phyloP scores from a whole-genome alignment of 2,797 vertebrate genomes.

The Xyrichtys novacula region DNA sequence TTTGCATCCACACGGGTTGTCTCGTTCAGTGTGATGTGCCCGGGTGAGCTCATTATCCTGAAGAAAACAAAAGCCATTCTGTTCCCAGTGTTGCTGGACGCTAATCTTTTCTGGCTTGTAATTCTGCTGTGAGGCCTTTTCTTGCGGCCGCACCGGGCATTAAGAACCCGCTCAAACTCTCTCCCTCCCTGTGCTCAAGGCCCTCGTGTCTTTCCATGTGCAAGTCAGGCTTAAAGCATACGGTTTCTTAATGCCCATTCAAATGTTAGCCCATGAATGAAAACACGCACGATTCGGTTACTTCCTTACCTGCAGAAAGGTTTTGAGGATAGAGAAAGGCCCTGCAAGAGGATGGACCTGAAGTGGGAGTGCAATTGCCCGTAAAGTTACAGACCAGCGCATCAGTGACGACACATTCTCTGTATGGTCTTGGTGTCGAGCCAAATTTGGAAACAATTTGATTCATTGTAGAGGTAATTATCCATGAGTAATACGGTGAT shows the following conservation, averaged over 20 bases:
- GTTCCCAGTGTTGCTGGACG: slow-evolving; percentile 79
- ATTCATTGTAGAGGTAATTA: slow-evolving; percentile 44
- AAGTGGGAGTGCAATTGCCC: slow-evolving; percentile 4
- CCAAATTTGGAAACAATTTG: slow-evolving; percentile 58
- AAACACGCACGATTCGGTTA: slow-evolving; percentile 15
- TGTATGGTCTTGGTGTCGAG: slow-evolving; percentile 37
- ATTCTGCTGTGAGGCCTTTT: slow-evolving; percentile 76
- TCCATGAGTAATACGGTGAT: slow-evolving; percentile 28
- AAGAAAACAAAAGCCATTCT: slow-evolving; percentile 86
- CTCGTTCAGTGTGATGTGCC: slow-evolving; percentile 68
- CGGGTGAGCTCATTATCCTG: slow-evolving; percentile 81
- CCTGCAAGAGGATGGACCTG: slow-evolving; percentile 1
- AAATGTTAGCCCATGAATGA: slow-evolving; percentile 14
- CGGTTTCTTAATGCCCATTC: slow-evolving; percentile 20
- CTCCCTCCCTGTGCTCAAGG: slow-evolving; percentile 35
- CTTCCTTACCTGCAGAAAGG: slow-evolving; percentile 7
- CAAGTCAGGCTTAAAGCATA: slow-evolving; percentile 30
- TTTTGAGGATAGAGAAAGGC: slow-evolving; percentile 8
- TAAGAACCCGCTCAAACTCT: slow-evolving; percentile 46
- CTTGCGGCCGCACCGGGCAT: slow-evolving; percentile 53
- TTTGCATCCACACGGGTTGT: slow-evolving; percentile 54
- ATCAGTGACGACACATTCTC: slow-evolving; percentile 32
- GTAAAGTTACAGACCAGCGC: background rate
- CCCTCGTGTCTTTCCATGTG: slow-evolving; percentile 72
- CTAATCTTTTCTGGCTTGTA: slow-evolving; percentile 89